Base-by-base conservation (phyloP, 2,888 invertebrate species). In the Pandemis heparana region DNA sequence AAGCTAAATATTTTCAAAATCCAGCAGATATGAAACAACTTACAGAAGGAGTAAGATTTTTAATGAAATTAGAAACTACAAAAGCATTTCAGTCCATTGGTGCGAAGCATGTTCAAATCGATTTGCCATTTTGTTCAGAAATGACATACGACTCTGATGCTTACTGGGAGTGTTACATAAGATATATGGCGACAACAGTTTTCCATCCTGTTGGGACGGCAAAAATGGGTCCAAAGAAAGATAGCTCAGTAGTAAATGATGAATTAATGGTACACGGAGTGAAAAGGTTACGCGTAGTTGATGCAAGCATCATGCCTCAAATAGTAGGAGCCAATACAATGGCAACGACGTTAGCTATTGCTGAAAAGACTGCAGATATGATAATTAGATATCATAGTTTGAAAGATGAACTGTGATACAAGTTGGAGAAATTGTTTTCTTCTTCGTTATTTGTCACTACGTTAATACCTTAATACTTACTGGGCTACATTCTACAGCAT, bases 181-280 rank as follows among this genome's bases (percentile, higher is more conserved):
- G 91, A 16, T 90, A 95, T 75, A 91, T 95, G 85, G 92, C 92
- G 8, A 88, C 93, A 0, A 95, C 95, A 0, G 83, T 95, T 41
- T 97, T 96, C 86, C 97, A 97, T 83, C 96, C 96, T 0, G 95
- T 95, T 0, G 96, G 97, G 63, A 97, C 96, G 0, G 95, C 95
- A 65, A 96, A 96, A 86, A 97, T 97, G 96, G 97, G 96, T 0
- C 86, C 89, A 0, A 74, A 77, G 0, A 71, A 76, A 0, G 95
- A 95, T 80, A 79, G 79, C 0, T 88, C 95, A 0, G 96, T 96
- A 0, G 95, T 96, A 0, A 92, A 95, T 79, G 77, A 88, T 0
- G 80, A 92, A 14, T 86, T 95, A 72, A 83, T 92, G 9, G 95
- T 96, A 6, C 89, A 91, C 62, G 96, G 96, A 0, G 77, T 95